Evolutionary conservation across 2,888 invertebrate species (phyloP).

Genomic region (Drosophila pseudotakahashii): DNA sequence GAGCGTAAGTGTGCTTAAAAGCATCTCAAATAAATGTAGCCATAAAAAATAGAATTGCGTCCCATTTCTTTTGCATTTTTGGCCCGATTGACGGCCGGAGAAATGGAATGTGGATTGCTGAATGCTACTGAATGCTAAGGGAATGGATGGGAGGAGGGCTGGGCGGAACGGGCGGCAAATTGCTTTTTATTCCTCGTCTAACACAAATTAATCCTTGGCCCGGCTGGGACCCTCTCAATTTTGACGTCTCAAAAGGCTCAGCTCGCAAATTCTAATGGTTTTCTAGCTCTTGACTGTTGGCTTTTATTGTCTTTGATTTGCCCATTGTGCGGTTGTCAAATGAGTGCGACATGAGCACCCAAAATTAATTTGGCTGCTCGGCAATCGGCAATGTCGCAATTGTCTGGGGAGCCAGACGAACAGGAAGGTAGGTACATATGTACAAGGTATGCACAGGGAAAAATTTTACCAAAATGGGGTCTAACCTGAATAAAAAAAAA

Average conservation of each 20-base stretch:
- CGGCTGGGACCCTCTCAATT: constrained; percentile 42
- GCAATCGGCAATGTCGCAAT: constrained; percentile 19
- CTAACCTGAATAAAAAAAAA: neutral
- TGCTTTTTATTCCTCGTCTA: constrained; percentile 50
- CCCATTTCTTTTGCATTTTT: constrained; percentile 47
- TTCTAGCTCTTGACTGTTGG: constrained; percentile 30
- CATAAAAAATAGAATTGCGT: constrained; percentile 49
- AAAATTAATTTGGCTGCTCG: constrained; percentile 48
- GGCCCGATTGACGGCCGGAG: constrained; percentile 11
- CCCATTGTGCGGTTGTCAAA: constrained; percentile 46
- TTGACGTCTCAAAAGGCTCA: constrained; percentile 44
- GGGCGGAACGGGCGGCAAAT: constrained; percentile 28
- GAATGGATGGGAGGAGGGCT: neutral
- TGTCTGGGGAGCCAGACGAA: neutral
- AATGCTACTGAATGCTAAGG: neutral
- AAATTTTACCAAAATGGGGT: neutral
- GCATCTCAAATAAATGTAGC: constrained; percentile 54
- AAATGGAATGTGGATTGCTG: constrained; percentile 10
- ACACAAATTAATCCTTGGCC: constrained; percentile 51
- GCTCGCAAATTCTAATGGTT: constrained; percentile 46
- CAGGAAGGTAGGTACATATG: neutral
- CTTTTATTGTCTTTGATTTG: constrained; percentile 54
- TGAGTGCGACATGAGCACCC: constrained; percentile 42
- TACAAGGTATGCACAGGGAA: neutral
- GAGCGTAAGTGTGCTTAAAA: constrained; percentile 51